These are phyloP conservation scores for Centruroides sculpturatus DNA, from an alignment of 1,140 invertebrate genomes.

Conservation along the genomic window DNA sequence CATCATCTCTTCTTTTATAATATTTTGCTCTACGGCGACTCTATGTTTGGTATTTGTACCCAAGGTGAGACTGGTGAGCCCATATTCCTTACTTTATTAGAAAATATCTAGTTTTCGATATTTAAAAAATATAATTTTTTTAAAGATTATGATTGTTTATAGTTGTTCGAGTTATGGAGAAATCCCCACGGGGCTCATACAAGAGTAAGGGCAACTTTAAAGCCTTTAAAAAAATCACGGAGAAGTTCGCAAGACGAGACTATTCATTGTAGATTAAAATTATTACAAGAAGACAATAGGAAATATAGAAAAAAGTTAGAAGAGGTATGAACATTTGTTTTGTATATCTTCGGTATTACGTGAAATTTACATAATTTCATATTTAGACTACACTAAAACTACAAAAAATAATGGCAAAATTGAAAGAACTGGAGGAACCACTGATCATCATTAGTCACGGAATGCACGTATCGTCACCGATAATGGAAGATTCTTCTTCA, in stretches of 20 bases:
- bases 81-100: neutral
- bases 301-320: conserved; percentile 28
- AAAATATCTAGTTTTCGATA: neutral
- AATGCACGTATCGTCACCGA: conserved; percentile 9
- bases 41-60: conserved; percentile 74
- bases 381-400: conserved; percentile 5
- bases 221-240: conserved; percentile 28
- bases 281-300: conserved; percentile 31
- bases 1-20: conserved; percentile 61
- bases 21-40: conserved; percentile 70
- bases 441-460: conserved; percentile 9
- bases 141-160: conserved; percentile 12
- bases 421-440: conserved; percentile 9
- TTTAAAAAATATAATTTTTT: neutral
- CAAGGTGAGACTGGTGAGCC: conserved; percentile 37
- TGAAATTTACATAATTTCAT: too few species aligned
- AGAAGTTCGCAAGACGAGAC: conserved; percentile 21
- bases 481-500: neutral
- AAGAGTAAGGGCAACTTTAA: conserved; percentile 39
- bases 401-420: conserved; percentile 6
- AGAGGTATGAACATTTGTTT: conserved; percentile 18
- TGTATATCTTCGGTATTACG: too few species aligned
- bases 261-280: conserved; percentile 27
- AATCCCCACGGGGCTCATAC: conserved; percentile 74
- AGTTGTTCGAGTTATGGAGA: conserved; percentile 73